These are phyloP conservation scores for Helostoma temminkii DNA, from an alignment of 2,797 vertebrate species.

Conservation along the genomic window DNA sequence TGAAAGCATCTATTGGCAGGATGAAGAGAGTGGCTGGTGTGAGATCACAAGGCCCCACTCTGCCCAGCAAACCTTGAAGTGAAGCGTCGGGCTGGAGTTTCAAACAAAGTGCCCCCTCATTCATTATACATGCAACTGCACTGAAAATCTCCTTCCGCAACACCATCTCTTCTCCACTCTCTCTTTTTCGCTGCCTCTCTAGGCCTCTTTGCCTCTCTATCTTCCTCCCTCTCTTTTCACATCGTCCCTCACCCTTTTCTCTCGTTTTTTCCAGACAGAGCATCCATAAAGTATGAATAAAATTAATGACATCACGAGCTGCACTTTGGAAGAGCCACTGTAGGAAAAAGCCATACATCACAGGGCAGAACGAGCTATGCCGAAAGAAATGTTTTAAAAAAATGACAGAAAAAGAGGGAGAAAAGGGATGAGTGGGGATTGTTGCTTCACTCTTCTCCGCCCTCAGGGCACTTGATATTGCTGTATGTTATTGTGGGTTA, in stretches of 20 bases:
- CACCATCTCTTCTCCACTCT: conserved; percentile 70
- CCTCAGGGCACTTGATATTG: conserved; percentile 43
- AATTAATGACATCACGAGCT: conserved; percentile 89
- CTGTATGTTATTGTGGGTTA: conserved; percentile 42
- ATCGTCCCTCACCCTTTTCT: conserved; percentile 56
- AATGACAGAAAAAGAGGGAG: conserved; percentile 31
- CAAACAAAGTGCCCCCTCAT: conserved; percentile 88
- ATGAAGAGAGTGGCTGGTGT: conserved; percentile 74
- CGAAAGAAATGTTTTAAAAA: conserved; percentile 50
- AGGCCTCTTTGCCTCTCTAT: conserved; percentile 58
- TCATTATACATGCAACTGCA: conserved; percentile 89
- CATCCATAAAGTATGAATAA: conserved; percentile 88
- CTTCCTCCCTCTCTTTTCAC: conserved; percentile 57
- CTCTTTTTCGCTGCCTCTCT: conserved; percentile 37
- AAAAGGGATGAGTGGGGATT: conserved; percentile 45
- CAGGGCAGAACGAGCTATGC: conserved; percentile 67
- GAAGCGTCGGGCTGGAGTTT: conserved; percentile 79
- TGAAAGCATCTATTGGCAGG: conserved; percentile 77
- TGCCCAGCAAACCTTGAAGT: conserved; percentile 85
- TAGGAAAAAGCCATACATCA: conserved; percentile 87
- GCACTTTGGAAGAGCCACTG: conserved; percentile 86
- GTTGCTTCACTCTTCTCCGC: conserved; percentile 61
- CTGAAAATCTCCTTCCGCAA: conserved; percentile 85
- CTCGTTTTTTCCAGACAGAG: conserved; percentile 78
- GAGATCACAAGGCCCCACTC: conserved; percentile 72